Conservation (phyloP, 2,797 vertebrate species). For the Pangasius mekongensis region DNA sequence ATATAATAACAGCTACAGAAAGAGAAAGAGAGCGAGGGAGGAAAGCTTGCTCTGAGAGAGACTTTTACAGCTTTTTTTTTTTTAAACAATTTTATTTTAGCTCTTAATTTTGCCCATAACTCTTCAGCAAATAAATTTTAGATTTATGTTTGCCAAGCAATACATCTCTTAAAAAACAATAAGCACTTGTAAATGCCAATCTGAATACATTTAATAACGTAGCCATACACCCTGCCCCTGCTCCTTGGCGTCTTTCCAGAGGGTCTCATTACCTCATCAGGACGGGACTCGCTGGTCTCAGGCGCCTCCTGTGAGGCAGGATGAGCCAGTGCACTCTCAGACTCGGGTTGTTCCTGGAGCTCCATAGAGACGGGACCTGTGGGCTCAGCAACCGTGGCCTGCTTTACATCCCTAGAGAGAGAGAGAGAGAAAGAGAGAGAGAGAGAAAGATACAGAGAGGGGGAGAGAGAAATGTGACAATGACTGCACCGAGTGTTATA, state of each 20-base stretch:
- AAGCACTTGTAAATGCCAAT: conserved; percentile 12
- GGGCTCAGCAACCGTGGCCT: conserved; percentile 69
- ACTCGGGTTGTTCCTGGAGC: conserved; percentile 68
- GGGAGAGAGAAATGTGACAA: conserved; percentile 14
- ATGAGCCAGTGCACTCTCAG: conserved; percentile 70
- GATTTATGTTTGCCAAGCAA: background rate
- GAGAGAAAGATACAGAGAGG: conserved; percentile 32
- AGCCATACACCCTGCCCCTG: conserved; percentile 25
- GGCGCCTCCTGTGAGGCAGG: conserved; percentile 70
- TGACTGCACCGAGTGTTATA: conserved; percentile 33
- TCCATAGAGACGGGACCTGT: conserved; percentile 75
- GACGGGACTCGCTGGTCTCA: conserved; percentile 68
- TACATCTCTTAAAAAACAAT: background rate
- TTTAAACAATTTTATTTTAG: background rate
- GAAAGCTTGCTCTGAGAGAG: conserved; percentile 33
- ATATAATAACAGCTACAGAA: conserved; percentile 52
- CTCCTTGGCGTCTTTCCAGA: conserved; percentile 54
- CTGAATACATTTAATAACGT: conserved; percentile 5
- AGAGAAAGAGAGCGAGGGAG: conserved; percentile 52
- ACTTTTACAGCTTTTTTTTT: conserved; percentile 15
- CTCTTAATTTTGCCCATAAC: background rate
- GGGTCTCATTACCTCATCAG: conserved; percentile 80
- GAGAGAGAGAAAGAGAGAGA: conserved; percentile 33
- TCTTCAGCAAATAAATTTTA: background rate
- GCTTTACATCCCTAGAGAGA: conserved; percentile 72